Base-by-base conservation (phyloP, 2,888 invertebrate genomes). In the Eustalomyia histrio region DNA sequence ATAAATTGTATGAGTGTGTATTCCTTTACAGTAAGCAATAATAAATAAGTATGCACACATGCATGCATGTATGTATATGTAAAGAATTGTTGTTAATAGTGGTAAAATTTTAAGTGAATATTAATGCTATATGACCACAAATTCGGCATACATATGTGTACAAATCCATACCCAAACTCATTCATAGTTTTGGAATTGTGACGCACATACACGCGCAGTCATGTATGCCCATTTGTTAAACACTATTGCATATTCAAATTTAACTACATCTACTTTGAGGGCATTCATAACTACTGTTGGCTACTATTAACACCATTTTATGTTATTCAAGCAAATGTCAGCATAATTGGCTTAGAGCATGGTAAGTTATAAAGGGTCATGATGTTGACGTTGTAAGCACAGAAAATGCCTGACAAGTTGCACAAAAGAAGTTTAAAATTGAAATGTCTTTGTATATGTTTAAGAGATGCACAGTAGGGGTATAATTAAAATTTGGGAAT, bases 101-200 rank as follows among this genome's bases (percentile, higher is more conserved):
- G 35, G 58, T 24, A 21, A 14, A 55, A 21, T 14, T 24, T 33
- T 58, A 33, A 33, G 58, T 33, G 29, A 58, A 58, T 33, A 58
- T 58, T 58, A 58, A 58, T 33, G 33, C 16, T 16, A 12, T 58
- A n/a, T 58, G 33, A 16, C 58, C 58, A 58, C 58, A 58, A 33
- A 29, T n/a, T 58, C 29, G 1, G 35, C 35, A 35, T 35, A 29
- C n/a, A n/a, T n/a, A n/a, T n/a, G n/a, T n/a, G n/a, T 6, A 58
- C 16, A 58, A 29, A 16, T 1, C 33, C 2, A 58, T 12, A 33
- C 58, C 2, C 33, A 14, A 9, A 33, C 33, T n/a, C 33, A 58
- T 16, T 2, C 16, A 12, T 16, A 35, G 10, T 10, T 35, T 35
- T 35, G 4, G n/a, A 21, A 3, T 2, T 35, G 35, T 9, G 35